Percentiles rank a stretch among this genome's conserved stretches.
Conservation (phyloP, 2,113 vertebrate genomes). For the Cygnus buccinator region DNA sequence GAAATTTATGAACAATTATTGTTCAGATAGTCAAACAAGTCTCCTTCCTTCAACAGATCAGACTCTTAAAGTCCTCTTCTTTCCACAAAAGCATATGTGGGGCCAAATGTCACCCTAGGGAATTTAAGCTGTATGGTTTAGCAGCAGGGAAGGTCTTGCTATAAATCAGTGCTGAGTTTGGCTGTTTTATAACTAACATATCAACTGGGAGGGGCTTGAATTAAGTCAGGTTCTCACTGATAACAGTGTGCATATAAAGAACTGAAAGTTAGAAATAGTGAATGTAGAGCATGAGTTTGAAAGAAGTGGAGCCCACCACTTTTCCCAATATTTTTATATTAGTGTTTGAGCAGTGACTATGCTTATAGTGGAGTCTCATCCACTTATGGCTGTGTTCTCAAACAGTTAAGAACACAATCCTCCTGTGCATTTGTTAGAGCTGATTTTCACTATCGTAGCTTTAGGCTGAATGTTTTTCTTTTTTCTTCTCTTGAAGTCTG, state of each 20-base stretch:
- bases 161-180: neutral
- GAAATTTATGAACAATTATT: neutral
- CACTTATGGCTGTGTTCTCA: neutral
- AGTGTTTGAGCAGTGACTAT: neutral
- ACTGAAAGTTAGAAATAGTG: neutral
- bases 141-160: neutral
- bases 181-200: neutral
- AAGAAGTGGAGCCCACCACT: neutral
- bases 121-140: neutral
- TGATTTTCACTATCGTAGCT: neutral
- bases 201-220: neutral
- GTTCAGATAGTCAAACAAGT: neutral
- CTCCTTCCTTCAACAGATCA: neutral
- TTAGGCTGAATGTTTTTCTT: conserved; percentile 10
- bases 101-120: neutral
- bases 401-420: neutral
- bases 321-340: neutral
- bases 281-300: neutral
- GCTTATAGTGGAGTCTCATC: neutral
- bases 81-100: neutral
- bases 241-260: neutral
- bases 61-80: neutral
- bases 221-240: neutral
- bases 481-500: neutral
- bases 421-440: neutral